phyloP scores from a whole-genome alignment of 1,140 invertebrate species.

The Pomacea maculata region DNA sequence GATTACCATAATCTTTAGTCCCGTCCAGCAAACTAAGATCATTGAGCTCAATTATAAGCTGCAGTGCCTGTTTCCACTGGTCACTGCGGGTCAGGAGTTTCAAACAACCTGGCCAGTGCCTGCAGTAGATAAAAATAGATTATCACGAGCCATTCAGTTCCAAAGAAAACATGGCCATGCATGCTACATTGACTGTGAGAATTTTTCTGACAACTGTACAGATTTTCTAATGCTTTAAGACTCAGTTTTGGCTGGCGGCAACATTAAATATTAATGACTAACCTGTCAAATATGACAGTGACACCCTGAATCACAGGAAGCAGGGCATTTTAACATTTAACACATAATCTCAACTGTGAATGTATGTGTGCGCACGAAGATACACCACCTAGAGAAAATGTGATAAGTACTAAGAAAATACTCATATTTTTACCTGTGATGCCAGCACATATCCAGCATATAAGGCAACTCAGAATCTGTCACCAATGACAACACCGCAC shows the following conservation, averaged over 20 bases:
- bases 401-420: background rate
- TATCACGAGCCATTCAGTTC: background rate
- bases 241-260: no score
- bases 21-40: constrained; percentile 29
- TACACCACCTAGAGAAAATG: background rate
- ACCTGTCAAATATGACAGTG: no score
- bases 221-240: no score
- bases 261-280: no score
- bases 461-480: background rate
- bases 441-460: constrained; percentile 2
- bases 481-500: background rate
- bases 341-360: no score
- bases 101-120: constrained; percentile 45
- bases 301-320: no score
- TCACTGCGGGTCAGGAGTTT: constrained; percentile 28
- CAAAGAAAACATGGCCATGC: no score
- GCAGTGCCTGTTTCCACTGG: constrained; percentile 27
- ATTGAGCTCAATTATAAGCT: constrained; percentile 30
- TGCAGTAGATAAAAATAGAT: constrained; percentile 9
- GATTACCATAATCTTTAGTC: constrained; percentile 20
- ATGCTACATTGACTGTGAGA: no score
- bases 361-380: no score
- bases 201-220: no score
- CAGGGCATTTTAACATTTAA: no score
- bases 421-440: constrained; percentile 2